Conservation (phyloP, 2,797 vertebrate species). For the Oceanodroma leucorhoa region DNA sequence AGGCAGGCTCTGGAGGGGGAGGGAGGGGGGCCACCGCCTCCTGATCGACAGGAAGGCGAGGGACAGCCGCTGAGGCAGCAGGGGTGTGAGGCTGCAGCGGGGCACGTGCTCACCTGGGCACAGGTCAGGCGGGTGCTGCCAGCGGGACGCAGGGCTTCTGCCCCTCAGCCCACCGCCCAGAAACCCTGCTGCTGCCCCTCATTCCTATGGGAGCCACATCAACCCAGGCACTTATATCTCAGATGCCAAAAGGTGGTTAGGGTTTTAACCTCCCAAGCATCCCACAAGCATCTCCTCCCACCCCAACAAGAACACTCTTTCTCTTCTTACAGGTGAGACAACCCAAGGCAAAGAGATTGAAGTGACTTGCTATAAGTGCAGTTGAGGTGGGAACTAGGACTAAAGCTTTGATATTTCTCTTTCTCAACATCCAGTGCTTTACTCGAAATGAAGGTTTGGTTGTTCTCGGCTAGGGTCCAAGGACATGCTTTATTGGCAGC, state of each 20-base stretch:
- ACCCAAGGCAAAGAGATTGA: not conserved
- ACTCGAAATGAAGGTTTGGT: slow-evolving; percentile 5
- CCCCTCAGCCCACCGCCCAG: not conserved
- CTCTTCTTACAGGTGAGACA: not conserved
- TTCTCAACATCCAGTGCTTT: not conserved
- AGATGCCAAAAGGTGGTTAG: not conserved
- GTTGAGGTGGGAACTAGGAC: not conserved
- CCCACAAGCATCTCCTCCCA: not conserved
- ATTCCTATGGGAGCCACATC: not conserved
- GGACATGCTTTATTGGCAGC: slow-evolving; percentile 27
- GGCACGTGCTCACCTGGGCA: not conserved
- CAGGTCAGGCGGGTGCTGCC: not conserved
- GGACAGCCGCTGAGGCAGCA: not conserved
- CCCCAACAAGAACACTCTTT: not conserved
- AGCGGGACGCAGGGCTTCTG: not conserved
- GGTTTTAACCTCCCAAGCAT: not conserved
- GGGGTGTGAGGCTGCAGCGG: not conserved
- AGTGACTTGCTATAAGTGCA: not conserved
- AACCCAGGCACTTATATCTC: not conserved
- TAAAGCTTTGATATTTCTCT: not conserved
- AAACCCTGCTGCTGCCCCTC: not conserved
- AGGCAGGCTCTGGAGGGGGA: not conserved
- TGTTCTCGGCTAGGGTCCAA: slow-evolving; percentile 36
- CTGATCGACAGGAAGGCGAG: not conserved
- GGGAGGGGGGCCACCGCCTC: not conserved